Base-by-base conservation (phyloP, 2,113 vertebrate species). In the Terrapene triunguis region DNA sequence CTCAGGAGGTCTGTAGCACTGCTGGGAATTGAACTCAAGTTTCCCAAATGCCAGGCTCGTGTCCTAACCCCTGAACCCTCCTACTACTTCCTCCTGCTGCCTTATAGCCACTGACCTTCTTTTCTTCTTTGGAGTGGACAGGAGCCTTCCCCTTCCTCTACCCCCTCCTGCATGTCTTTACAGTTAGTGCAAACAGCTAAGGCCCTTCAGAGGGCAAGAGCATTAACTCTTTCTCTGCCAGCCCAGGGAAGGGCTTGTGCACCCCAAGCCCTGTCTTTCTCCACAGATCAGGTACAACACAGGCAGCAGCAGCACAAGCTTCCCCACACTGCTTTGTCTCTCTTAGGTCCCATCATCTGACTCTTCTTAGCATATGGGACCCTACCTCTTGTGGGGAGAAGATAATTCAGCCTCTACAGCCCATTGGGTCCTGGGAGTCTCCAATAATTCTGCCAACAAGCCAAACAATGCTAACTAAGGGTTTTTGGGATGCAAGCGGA, bases 41-140 rank as follows among this genome's bases (percentile, higher is more conserved):
- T 72, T 69, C 86, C 59, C 47, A 85, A 76, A 85, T 25, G 47
- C 54, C 51, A 95, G 5, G 50, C 32, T 82, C 5, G 8, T 19
- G 69, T 57, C 94, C 74, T 84, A 95, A 94, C 78, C 54, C 89
- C 53, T 4, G 29, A 51, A 51, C 87, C 22, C 0, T 82, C 91
- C 65, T 80, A 84, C 50, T 2, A 12, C 55, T 55, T 83, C 82
- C 47, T 48, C 86, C 81, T 12, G 76, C 38, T 44, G 54, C 38
- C 93, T 95, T 80, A 50, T 82, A 57, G 85, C 80, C 83, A 89
- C 90, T 80, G 80, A 93, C 72, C 76, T 85, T 88, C 90, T 85
- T 19, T 59, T 89, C 92, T 87, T 27, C 55, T 89, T 82, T 42
- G 84, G 83, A 84, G 84, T 0, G 6, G 72, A 90, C 96, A 84